Evolutionary conservation across 23 tunicate species (phyloP).

Genomic region (Trididemnum clinides): DNA sequence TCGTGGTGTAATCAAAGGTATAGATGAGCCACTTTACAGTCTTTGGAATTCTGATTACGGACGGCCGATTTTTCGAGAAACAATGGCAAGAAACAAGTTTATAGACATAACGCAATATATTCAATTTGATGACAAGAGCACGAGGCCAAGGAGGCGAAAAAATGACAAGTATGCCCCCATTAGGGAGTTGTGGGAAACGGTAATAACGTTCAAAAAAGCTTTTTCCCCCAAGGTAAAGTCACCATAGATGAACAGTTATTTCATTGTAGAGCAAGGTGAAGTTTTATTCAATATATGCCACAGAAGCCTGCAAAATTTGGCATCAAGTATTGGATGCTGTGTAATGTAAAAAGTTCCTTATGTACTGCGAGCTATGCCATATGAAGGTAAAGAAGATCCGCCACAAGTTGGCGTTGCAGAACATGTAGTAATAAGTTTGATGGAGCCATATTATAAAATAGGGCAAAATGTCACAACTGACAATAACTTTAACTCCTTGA

Average conservation of each 20-base stretch:
- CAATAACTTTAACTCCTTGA: no score
- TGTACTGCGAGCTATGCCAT: no score
- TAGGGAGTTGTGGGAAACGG: neutral
- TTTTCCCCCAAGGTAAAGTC: constrained; percentile 16
- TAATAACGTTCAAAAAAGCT: neutral
- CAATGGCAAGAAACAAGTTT: constrained; percentile 23
- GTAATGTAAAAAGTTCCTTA: no score
- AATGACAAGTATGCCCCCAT: constrained; percentile 19
- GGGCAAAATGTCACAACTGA: no score
- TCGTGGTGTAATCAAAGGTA: constrained; percentile 32
- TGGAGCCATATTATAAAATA: no score
- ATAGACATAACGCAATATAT: neutral
- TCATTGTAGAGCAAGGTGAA: constrained; percentile 20
- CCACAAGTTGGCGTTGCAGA: no score
- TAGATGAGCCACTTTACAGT: constrained; percentile 37
- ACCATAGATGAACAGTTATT: constrained; percentile 20
- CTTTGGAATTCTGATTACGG: constrained; percentile 9
- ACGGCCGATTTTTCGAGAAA: constrained; percentile 13
- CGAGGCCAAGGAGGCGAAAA: neutral
- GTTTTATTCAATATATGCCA: constrained; percentile 13
- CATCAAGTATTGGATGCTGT: no score
- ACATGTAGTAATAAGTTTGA: no score
- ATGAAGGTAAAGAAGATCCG: no score
- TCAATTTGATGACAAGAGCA: constrained; percentile 28
- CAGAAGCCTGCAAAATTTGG: constrained; percentile 29